Percentiles rank a stretch among this genome's conserved stretches.
These are phyloP conservation scores for Enteromius trimaculatus DNA, from an alignment of 2,797 vertebrate species.

Conservation along the genomic window DNA sequence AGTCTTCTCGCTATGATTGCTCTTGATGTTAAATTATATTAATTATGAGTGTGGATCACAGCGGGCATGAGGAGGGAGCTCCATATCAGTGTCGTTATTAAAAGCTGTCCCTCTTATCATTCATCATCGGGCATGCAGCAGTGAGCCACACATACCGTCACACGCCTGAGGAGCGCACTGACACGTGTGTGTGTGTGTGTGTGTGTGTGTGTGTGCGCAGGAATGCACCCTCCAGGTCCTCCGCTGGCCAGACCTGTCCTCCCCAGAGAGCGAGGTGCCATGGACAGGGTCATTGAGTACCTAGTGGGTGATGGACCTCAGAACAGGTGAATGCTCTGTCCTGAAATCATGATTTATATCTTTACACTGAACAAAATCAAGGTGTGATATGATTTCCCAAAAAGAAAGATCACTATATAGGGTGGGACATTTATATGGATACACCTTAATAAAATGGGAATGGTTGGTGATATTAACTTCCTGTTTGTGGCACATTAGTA, in stretches of 20 bases:
- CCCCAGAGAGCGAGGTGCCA: conserved; percentile 88
- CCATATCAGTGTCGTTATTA: conserved; percentile 74
- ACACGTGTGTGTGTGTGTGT: conserved; percentile 50
- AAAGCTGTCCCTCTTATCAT: conserved; percentile 71
- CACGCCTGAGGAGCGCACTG: not conserved
- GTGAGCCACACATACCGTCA: conserved; percentile 33
- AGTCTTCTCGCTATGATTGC: conserved; percentile 94
- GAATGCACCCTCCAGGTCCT: conserved; percentile 95
- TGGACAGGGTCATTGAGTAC: conserved; percentile 96
- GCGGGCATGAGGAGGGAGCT: conserved; percentile 84
- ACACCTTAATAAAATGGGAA: too few relatives aligned
- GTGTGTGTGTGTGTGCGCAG: conserved; percentile 70
- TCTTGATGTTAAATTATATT: conserved; percentile 97
- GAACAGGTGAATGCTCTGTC: conserved; percentile 86
- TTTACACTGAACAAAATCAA: conserved; percentile 20
- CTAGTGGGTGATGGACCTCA: conserved; percentile 97
- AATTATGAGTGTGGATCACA: conserved; percentile 90
- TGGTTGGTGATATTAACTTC: too few relatives aligned
- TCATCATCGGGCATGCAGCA: conserved; percentile 64
- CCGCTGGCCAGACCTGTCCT: conserved; percentile 93
- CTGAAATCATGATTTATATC: conserved; percentile 39
- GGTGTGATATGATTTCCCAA: conserved; percentile 8
- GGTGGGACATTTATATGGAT: too few relatives aligned
- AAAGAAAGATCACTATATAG: not conserved
- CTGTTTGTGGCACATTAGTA: too few relatives aligned